Conservation (phyloP, 2,888 invertebrate genomes). For the Dicyrtoma fusca region DNA sequence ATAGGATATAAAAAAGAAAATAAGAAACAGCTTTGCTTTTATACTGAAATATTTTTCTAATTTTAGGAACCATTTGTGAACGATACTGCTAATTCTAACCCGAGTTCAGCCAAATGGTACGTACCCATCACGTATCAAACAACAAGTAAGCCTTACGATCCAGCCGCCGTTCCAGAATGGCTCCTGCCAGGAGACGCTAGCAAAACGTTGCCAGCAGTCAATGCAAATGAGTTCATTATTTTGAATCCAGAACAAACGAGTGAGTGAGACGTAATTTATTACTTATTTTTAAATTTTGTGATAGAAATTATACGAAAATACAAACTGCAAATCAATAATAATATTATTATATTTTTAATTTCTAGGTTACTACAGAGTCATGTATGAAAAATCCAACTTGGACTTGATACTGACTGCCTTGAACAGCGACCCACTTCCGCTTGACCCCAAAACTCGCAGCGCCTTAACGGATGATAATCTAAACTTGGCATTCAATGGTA, state of each 20-base stretch:
- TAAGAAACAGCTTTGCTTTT: too few relatives aligned
- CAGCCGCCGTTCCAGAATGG: neutral
- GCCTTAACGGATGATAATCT: slow-evolving; percentile 49
- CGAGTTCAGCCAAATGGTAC: neutral
- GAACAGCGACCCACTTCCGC: slow-evolving; percentile 26
- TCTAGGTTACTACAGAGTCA: slow-evolving; percentile 50
- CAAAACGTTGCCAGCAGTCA: neutral
- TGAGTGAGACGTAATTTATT: slow-evolving; percentile 11
- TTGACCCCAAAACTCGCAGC: slow-evolving; percentile 45
- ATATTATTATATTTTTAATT: neutral
- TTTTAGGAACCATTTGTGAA: slow-evolving; percentile 6
- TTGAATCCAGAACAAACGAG: slow-evolving; percentile 48
- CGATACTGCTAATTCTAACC: neutral
- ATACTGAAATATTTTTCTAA: too few relatives aligned
- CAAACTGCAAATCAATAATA: neutral
- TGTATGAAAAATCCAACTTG: slow-evolving; percentile 38
- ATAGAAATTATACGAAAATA: neutral
- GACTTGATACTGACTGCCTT: slow-evolving; percentile 41
- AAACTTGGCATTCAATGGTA: slow-evolving; percentile 45
- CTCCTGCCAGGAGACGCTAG: neutral
- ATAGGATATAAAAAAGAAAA: too few relatives aligned
- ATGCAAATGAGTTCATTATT: slow-evolving; percentile 29
- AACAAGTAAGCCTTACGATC: neutral
- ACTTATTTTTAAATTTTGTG: neutral
- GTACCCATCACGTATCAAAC: slow-evolving; percentile 20